These are phyloP conservation scores for Heliconius erato DNA, from an alignment of 2,888 invertebrate genomes.

Conservation along the genomic window DNA sequence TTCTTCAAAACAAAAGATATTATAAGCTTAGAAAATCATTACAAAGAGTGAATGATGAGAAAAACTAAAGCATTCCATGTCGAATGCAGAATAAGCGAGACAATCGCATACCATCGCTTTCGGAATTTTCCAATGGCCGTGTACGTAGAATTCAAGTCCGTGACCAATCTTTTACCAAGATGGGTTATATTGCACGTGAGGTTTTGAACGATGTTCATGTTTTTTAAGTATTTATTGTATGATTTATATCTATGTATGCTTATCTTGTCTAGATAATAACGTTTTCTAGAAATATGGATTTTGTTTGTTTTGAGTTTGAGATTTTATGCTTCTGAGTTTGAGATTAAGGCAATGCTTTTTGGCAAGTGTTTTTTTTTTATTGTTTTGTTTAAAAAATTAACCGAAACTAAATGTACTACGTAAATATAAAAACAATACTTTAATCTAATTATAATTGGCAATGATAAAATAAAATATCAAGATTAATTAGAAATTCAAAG, in stretches of 20 bases:
- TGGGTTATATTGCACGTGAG: conserved; percentile 20
- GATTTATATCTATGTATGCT: neutral
- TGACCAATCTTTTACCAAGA: conserved; percentile 36
- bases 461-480: neutral
- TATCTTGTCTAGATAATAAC: conserved; percentile 6
- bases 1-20: neutral
- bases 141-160: neutral
- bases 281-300: conserved; percentile 11
- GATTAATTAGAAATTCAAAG: conserved; percentile 10
- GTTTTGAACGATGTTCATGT: conserved; percentile 18
- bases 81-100: conserved; percentile 37
- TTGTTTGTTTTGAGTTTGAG: neutral
- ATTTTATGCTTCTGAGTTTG: neutral
- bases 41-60: conserved; percentile 6
- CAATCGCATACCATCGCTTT: conserved; percentile 36
- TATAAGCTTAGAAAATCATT: conserved; percentile 6
- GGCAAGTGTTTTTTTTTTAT: neutral
- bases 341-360: neutral
- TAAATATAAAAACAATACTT: neutral
- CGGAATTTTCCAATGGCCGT: conserved; percentile 31
- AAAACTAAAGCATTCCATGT: conserved; percentile 28
- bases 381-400: neutral
- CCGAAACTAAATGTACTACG: neutral
- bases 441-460: neutral
- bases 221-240: conserved; percentile 18